These are phyloP conservation scores for Bradysia coprophila DNA, from an alignment of 1,140 invertebrate genomes.

Conservation along the genomic window DNA sequence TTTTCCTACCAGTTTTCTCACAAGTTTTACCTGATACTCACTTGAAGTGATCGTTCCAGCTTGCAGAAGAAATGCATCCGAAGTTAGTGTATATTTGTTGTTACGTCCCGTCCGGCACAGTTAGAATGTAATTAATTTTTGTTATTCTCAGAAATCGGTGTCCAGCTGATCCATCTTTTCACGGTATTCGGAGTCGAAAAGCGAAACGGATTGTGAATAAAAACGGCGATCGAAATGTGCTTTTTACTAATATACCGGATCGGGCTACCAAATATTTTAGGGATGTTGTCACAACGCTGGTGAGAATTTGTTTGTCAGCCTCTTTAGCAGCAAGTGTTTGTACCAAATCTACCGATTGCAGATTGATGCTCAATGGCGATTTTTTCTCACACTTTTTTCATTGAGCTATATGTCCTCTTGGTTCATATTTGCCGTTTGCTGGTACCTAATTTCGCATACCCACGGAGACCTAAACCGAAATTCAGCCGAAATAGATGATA, in stretches of 20 bases:
- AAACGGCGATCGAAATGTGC: conserved; percentile 18
- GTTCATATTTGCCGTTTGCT: conserved; percentile 30
- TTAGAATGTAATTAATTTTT: no score
- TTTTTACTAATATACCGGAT: conserved; percentile 25
- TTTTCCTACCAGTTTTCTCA: no score
- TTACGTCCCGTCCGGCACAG: no score
- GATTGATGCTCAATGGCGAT: conserved; percentile 39
- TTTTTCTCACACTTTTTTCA: conserved; percentile 31
- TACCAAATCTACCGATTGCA: no score
- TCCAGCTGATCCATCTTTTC: not conserved
- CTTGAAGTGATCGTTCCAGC: no score
- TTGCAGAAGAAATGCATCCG: no score
- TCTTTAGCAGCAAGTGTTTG: no score
- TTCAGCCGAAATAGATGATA: conserved; percentile 16
- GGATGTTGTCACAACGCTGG: conserved; percentile 37
- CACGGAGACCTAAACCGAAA: conserved; percentile 27
- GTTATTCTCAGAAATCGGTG: no score
- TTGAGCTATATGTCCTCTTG: conserved; percentile 30
- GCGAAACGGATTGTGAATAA: conserved; percentile 14
- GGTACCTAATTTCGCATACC: conserved; percentile 29
- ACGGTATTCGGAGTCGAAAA: not conserved
- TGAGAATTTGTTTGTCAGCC: conserved; percentile 27
- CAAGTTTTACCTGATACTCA: no score
- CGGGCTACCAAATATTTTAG: conserved; percentile 33
- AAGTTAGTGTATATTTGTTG: no score